These are phyloP conservation scores for Acrobasis repandana DNA, from an alignment of 2,888 invertebrate species.

Conservation along the genomic window DNA sequence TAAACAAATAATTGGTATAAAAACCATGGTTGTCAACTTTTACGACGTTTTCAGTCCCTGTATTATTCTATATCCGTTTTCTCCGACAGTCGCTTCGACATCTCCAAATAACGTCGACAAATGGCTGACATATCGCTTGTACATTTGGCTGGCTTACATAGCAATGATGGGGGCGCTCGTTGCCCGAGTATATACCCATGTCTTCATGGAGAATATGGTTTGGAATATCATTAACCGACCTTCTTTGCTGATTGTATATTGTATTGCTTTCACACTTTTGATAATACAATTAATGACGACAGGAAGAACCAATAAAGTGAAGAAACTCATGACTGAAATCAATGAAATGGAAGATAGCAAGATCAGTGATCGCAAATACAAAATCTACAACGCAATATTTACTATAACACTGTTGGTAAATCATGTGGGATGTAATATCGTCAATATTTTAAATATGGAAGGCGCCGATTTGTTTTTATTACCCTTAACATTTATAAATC, in stretches of 20 bases:
- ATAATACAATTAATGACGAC: neutral
- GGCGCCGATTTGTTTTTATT: neutral
- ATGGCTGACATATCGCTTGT: conserved; percentile 4
- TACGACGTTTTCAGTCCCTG: conserved; percentile 3
- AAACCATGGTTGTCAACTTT: conserved; percentile 2
- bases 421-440: neutral
- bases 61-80: conserved; percentile 12
- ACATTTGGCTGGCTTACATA: neutral
- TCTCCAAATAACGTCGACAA: neutral
- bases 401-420: neutral
- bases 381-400: neutral
- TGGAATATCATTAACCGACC: neutral
- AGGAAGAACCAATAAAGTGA: neutral
- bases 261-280: neutral
- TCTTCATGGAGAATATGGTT: neutral
- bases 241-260: neutral
- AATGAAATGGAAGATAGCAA: neutral
- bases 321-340: conserved; percentile 7
- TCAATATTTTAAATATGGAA: neutral
- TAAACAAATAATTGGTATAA: neutral
- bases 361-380: neutral
- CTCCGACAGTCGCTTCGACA: neutral
- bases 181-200: neutral
- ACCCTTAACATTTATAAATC: neutral
- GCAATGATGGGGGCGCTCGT: neutral